Conservation (phyloP, 2,797 vertebrate species). For the Enteromius argenteus region DNA sequence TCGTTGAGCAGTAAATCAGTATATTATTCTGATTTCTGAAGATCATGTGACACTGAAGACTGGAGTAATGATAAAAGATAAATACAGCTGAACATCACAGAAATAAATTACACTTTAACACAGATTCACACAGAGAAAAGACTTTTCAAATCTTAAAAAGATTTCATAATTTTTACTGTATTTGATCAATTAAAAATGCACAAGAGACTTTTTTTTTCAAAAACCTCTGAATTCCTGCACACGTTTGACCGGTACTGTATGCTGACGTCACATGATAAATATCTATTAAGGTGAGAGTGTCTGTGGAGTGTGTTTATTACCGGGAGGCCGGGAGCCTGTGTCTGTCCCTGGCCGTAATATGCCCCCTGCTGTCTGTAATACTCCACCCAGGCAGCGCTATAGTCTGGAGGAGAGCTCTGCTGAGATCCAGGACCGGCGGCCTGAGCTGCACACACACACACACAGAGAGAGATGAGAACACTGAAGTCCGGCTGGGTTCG, state of each 20-base stretch:
- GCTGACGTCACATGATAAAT: not conserved
- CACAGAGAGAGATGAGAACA: not conserved
- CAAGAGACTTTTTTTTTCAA: not conserved
- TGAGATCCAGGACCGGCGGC: constrained; percentile 87
- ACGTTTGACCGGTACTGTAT: not conserved
- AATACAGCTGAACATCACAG: no score
- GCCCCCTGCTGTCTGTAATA: constrained; percentile 96
- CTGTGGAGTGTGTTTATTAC: constrained; percentile 62
- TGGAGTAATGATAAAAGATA: no score
- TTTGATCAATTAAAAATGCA: not conserved
- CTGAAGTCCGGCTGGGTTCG: no score
- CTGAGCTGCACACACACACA: constrained; percentile 79
- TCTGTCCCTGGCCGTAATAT: constrained; percentile 94
- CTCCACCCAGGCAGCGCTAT: constrained; percentile 94
- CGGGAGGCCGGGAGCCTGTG: constrained; percentile 90
- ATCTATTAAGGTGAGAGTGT: not conserved
- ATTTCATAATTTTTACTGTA: not conserved
- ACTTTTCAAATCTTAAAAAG: not conserved
- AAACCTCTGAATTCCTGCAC: not conserved
- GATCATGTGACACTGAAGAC: no score
- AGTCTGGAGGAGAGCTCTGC: constrained; percentile 94
- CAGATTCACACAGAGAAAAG: not conserved
- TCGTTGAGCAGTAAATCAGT: no score
- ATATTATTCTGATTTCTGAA: no score
- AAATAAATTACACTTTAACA: not conserved